Conservation (phyloP, 2,888 invertebrate genomes). For the Agrotis ipsilon region DNA sequence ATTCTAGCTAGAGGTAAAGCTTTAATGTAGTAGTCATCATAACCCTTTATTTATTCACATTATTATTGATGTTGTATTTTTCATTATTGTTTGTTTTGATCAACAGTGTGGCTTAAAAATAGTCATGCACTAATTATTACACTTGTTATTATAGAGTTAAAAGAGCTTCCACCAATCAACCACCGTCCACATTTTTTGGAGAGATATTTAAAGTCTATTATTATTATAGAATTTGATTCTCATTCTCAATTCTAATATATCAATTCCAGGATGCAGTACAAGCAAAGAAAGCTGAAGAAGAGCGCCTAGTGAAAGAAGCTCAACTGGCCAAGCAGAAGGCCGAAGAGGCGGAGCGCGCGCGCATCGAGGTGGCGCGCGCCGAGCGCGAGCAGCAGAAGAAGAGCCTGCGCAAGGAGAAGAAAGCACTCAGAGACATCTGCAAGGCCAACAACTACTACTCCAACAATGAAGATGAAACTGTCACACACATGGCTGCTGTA, state of each 20-base stretch:
- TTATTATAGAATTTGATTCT: background rate
- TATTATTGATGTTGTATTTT: too few species aligned
- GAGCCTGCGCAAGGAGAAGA: conserved; percentile 96
- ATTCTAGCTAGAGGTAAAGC: too few species aligned
- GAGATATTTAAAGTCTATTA: background rate
- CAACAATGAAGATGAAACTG: conserved; percentile 93
- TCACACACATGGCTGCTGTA: conserved; percentile 97
- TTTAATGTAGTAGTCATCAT: too few species aligned
- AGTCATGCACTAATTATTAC: too few species aligned
- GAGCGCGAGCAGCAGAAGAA: conserved; percentile 97
- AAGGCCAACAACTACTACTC: conserved; percentile 96
- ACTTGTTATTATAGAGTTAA: too few species aligned
- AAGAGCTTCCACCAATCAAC: background rate
- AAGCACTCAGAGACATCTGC: conserved; percentile 94
- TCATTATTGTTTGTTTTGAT: too few species aligned
- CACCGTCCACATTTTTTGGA: background rate
- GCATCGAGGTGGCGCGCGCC: conserved; percentile 95
- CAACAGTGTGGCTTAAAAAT: background rate
- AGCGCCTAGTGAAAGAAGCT: conserved; percentile 94
- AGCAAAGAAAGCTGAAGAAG: conserved; percentile 96
- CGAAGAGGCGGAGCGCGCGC: conserved; percentile 95
- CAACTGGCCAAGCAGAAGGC: conserved; percentile 94
- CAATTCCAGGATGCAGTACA: conserved; percentile 93
- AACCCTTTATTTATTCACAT: too few species aligned
- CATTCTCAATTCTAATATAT: conserved; percentile 15